Conservation (phyloP, 2,113 vertebrate genomes). For the Uria lomvia region DNA sequence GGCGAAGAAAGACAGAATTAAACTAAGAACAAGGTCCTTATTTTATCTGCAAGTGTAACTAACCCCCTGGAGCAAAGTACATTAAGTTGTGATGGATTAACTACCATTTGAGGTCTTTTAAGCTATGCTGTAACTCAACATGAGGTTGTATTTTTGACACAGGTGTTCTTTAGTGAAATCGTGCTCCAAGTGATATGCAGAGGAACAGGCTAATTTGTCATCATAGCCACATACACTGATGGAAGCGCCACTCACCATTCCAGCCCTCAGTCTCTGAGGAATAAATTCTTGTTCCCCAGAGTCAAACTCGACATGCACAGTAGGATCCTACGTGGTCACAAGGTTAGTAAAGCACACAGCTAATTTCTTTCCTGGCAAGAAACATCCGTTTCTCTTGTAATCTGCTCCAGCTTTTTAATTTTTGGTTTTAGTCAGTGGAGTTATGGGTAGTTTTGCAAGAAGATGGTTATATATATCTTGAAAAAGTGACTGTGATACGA, state of each 20-base stretch:
- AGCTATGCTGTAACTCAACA: background rate
- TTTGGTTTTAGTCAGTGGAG: background rate
- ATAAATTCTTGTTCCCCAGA: background rate
- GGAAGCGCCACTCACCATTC: background rate
- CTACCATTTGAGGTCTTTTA: background rate
- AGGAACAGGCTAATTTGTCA: background rate
- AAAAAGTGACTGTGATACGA: background rate
- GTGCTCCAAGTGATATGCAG: background rate
- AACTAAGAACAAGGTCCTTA: background rate
- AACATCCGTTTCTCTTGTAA: background rate
- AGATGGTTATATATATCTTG: background rate
- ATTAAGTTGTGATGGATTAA: background rate
- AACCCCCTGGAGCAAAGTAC: background rate
- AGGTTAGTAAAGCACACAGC: background rate
- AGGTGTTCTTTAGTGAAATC: background rate
- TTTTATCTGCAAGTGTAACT: background rate
- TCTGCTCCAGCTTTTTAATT: background rate
- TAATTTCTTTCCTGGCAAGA: background rate
- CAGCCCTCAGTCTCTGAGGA: background rate
- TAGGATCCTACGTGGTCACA: background rate
- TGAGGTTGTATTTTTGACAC: background rate
- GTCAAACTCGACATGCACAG: background rate
- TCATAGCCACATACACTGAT: background rate
- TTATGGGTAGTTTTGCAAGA: background rate
- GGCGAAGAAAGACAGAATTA: background rate